These are phyloP conservation scores for Chelidonichthys spinosus DNA, from an alignment of 2,797 vertebrate species.

Conservation along the genomic window DNA sequence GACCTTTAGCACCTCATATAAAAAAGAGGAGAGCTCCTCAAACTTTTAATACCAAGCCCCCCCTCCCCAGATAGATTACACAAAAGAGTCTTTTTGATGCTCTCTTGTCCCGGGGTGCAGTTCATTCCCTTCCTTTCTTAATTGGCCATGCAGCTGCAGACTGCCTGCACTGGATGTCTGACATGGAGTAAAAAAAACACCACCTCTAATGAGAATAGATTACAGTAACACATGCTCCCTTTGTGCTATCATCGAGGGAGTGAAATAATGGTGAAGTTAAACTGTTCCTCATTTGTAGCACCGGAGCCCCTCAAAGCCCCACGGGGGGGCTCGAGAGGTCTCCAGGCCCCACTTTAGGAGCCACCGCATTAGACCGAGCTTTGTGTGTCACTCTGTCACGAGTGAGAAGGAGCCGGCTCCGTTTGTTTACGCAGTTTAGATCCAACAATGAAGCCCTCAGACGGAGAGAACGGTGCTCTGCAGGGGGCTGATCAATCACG, in stretches of 20 bases:
- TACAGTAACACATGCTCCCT: slow-evolving; percentile 49
- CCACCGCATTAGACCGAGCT: slow-evolving; percentile 22
- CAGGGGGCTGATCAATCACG: slow-evolving; percentile 2
- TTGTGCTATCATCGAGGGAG: slow-evolving; percentile 49
- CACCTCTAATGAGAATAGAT: slow-evolving; percentile 66
- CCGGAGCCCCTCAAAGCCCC: slow-evolving; percentile 33
- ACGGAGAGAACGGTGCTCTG: too few species aligned
- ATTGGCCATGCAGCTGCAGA: slow-evolving; percentile 49
- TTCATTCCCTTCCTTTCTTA: slow-evolving; percentile 30
- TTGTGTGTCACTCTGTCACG: slow-evolving; percentile 26
- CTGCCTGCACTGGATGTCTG: slow-evolving; percentile 44
- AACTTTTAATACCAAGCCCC: slow-evolving; percentile 66
- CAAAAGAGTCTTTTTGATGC: slow-evolving; percentile 17
- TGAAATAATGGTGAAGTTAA: slow-evolving; percentile 58
- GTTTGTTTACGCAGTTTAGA: slow-evolving; percentile 8
- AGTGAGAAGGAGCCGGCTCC: background rate
- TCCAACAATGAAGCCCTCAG: background rate
- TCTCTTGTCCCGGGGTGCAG: slow-evolving; percentile 19
- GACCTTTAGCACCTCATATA: slow-evolving; percentile 50
- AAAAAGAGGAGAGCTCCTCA: slow-evolving; percentile 37
- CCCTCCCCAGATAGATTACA: slow-evolving; percentile 12
- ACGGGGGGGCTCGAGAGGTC: slow-evolving; percentile 31
- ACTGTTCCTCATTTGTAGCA: slow-evolving; percentile 46
- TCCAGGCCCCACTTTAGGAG: slow-evolving; percentile 32
- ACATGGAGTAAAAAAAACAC: too few species aligned